Base-by-base conservation (phyloP, 2,113 vertebrate species). In the Bubo blakistoni region DNA sequence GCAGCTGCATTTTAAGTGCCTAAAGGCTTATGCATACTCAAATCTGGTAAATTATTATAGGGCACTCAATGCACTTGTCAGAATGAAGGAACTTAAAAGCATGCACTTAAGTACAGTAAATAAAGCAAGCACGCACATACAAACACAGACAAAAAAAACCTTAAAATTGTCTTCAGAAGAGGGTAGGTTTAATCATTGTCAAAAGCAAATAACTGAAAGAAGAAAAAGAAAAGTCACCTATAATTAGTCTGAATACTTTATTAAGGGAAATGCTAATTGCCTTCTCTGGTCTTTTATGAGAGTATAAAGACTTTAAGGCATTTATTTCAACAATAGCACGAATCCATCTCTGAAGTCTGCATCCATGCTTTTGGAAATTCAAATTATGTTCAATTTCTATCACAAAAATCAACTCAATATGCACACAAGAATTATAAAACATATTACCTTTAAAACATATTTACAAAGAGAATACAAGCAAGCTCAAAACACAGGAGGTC, bases 11-110 rank as follows among this genome's bases (percentile, higher is more conserved):
- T 95, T 94, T 90, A 94, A 82, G 67, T 44, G 73, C 16, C 47
- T 94, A 82, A 84, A 85, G 49, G 40, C 40, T 84, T 80, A 86
- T 22, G 32, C 51, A 38, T 82, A 66, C 58, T 82, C 78, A 62
- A 70, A 92, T 38, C 49, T 85, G 72, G 46, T 46, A 91, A 90
- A 90, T 82, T 88, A 85, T 65, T 55, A 76, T 7, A 82, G 65
- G 32, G 49, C 49, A 91, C 62, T 82, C 86, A 80, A 77, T 47
- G 73, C 70, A 70, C 32, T 94, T 87, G 42, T 69, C 78, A 91
- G 89, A 86, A 94, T 80, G 94, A 89, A 92, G 42, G 38, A 95
- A 94, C n/a, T 91, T 95, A 96, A 90, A 97, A 95, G 81, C 87
- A 96, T 42, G 81, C 78, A 90, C 66, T 87, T 87, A 82, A 82